These are phyloP conservation scores for Syritta pipiens DNA, from an alignment of 2,888 invertebrate species.

Conservation along the genomic window DNA sequence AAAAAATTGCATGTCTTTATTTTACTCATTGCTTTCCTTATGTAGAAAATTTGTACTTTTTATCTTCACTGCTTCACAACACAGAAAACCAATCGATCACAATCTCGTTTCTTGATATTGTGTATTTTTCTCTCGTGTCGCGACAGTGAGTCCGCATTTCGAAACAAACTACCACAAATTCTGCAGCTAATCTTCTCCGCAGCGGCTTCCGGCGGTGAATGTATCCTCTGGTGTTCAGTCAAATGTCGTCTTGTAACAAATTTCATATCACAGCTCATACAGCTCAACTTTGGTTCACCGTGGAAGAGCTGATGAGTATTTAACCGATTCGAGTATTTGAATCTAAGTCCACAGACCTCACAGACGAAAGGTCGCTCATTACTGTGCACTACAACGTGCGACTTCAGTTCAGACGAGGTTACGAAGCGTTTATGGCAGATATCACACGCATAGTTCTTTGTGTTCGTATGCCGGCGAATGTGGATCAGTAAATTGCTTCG, in stretches of 20 bases:
- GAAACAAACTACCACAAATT: neutral
- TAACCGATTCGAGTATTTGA: constrained; percentile 16
- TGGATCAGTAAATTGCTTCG: constrained; percentile 4
- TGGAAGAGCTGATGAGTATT: constrained; percentile 13
- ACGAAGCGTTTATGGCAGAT: constrained; percentile 15
- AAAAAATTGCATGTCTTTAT: too few species aligned
- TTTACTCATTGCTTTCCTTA: too few species aligned
- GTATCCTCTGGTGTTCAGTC: neutral
- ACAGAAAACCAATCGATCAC: neutral
- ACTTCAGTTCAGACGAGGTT: constrained; percentile 19
- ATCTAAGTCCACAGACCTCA: constrained; percentile 12
- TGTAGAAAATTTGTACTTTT: too few species aligned
- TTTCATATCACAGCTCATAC: constrained; percentile 6
- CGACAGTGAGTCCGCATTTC: constrained; percentile 4
- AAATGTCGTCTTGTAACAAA: constrained; percentile 10
- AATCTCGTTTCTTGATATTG: neutral
- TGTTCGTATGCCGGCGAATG: constrained; percentile 18
- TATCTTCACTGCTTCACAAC: neutral
- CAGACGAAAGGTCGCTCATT: constrained; percentile 11
- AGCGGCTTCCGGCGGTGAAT: neutral
- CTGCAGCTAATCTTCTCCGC: neutral
- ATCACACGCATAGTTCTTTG: constrained; percentile 4
- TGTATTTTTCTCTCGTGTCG: constrained; percentile 15
- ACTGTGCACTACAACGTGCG: constrained; percentile 8
- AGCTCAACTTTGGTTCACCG: constrained; percentile 18